phyloP scores from a whole-genome alignment of 2,113 vertebrate species.

The Grammomys surdaster region DNA sequence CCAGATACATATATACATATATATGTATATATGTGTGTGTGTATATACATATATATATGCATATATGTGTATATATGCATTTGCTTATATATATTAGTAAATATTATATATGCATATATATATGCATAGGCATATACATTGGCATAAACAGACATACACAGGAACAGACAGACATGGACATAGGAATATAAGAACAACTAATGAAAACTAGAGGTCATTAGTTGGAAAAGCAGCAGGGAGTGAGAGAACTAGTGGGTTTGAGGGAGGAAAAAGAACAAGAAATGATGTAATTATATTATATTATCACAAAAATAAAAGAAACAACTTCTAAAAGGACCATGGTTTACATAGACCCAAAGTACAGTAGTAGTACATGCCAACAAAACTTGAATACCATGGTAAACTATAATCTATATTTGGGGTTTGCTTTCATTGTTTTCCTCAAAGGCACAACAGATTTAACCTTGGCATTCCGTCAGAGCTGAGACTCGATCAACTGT shows the following conservation, averaged over 20 bases:
- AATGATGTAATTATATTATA: background rate
- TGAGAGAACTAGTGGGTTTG: background rate
- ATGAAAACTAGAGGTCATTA: background rate
- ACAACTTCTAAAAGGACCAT: background rate
- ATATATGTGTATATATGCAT: too few relatives aligned
- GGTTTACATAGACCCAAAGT: background rate
- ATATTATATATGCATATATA: background rate
- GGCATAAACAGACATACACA: background rate
- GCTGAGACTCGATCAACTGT: background rate
- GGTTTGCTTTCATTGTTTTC: conserved; percentile 25
- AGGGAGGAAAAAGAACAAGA: background rate
- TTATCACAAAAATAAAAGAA: background rate
- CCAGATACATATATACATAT: background rate
- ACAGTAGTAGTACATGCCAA: background rate
- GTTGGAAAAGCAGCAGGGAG: background rate
- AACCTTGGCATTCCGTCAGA: background rate
- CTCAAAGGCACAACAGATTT: background rate
- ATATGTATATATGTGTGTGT: too few relatives aligned
- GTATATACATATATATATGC: too few relatives aligned
- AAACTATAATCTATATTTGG: background rate
- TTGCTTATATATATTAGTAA: too few relatives aligned
- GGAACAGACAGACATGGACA: background rate
- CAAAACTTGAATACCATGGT: background rate
- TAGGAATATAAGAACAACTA: background rate
- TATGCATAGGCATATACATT: background rate